A percentile compares a stretch with the other conserved stretches of the same genome.
Conservation (phyloP, 2,888 invertebrate species). For the Gymnocheta viridis region DNA sequence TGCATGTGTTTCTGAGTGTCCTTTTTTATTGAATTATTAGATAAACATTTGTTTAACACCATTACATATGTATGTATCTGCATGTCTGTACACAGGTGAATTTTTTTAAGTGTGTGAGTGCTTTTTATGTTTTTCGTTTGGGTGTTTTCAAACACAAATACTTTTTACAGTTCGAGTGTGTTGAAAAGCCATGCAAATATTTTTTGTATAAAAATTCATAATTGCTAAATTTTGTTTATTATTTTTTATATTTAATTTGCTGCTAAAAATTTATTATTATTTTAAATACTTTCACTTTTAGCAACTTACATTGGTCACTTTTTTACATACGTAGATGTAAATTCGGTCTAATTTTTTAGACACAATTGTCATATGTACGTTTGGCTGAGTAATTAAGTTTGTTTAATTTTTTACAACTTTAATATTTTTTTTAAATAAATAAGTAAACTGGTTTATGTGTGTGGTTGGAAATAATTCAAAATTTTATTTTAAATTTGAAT, state of each 20-base stretch:
- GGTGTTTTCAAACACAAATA: not conserved
- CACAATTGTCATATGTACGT: constrained; percentile 53
- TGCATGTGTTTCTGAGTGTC: not conserved
- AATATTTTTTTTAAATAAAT: not conserved
- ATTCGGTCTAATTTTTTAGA: constrained; percentile 51
- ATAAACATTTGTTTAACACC: constrained; percentile 1
- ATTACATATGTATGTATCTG: too few species aligned
- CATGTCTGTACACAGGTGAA: not conserved
- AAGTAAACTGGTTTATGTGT: not conserved
- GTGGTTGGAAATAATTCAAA: not conserved
- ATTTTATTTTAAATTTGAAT: not conserved
- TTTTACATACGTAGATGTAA: constrained; percentile 58
- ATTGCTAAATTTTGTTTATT: not conserved
- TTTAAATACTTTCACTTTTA: not conserved
- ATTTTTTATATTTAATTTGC: constrained; percentile 4
- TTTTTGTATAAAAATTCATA: not conserved
- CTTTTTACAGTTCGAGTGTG: not conserved
- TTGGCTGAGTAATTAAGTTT: not conserved
- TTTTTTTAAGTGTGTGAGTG: not conserved
- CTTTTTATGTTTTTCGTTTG: not conserved
- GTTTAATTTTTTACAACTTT: not conserved
- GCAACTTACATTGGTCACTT: constrained; percentile 63
- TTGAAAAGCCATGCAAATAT: not conserved
- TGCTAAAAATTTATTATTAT: not conserved
- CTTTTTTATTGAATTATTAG: constrained; percentile 25